phyloP scores from a whole-genome alignment of 2,113 vertebrate species.

The Lepus europaeus region DNA sequence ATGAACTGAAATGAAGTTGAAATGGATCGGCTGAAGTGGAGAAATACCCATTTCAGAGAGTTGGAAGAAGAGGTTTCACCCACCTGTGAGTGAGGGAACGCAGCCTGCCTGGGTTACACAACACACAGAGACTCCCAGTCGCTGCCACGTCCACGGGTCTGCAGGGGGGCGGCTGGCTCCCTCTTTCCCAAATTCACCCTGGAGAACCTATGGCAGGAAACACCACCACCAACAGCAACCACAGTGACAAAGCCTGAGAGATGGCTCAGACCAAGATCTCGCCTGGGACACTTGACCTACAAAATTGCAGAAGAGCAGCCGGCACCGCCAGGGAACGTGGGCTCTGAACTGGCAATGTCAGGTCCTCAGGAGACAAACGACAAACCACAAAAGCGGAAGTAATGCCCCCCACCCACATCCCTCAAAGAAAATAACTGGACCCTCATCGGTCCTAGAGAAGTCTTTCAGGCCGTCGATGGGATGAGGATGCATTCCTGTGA shows the following conservation, averaged over 20 bases:
- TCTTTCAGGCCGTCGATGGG: no score
- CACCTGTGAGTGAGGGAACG: not conserved
- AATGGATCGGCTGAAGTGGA: not conserved
- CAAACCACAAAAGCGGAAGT: not conserved
- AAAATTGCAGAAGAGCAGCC: not conserved
- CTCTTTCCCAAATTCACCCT: not conserved
- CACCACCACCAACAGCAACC: not conserved
- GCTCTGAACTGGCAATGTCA: not conserved
- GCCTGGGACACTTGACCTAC: not conserved
- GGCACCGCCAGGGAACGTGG: rapidly evolving
- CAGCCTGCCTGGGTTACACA: not conserved
- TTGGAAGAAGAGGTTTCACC: not conserved
- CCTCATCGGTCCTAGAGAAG: no score
- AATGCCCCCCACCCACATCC: no score
- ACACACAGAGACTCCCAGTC: not conserved
- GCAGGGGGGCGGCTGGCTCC: not conserved
- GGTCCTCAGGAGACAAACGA: not conserved
- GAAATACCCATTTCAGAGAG: not conserved
- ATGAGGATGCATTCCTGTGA: no score
- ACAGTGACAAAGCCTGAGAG: not conserved
- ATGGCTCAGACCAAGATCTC: not conserved
- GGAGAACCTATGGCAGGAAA: conserved; percentile 16
- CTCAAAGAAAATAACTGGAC: no score
- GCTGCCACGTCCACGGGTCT: not conserved
- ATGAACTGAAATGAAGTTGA: not conserved